These are phyloP conservation scores for Bombus huntii DNA, from an alignment of 1,140 invertebrate genomes.

Conservation along the genomic window DNA sequence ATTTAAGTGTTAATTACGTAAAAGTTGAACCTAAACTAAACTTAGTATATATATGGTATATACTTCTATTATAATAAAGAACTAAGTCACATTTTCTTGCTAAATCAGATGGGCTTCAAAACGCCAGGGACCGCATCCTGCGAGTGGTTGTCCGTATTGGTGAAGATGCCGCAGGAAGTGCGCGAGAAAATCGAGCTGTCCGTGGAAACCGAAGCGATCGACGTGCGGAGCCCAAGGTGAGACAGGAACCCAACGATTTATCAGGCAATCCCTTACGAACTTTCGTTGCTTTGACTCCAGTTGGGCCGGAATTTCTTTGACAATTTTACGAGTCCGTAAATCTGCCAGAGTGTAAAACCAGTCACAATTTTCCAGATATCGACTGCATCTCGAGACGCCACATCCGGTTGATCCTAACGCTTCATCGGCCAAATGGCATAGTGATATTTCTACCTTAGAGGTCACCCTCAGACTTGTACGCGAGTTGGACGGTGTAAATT, in stretches of 20 bases:
- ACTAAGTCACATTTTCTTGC: constrained; percentile 4
- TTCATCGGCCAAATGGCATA: constrained; percentile 91
- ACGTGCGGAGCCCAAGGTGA: constrained; percentile 84
- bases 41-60: neutral
- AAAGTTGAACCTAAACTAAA: neutral
- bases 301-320: constrained; percentile 37
- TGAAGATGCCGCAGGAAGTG: constrained; percentile 89
- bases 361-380: constrained; percentile 81
- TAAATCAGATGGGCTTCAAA: constrained; percentile 90
- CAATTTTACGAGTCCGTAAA: constrained; percentile 58
- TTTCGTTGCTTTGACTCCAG: constrained; percentile 33
- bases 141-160: constrained; percentile 90
- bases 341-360: constrained; percentile 37
- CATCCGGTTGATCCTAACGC: constrained; percentile 90
- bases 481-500: constrained; percentile 93
- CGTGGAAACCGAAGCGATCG: constrained; percentile 87
- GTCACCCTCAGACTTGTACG: constrained; percentile 88
- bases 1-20: too few species aligned
- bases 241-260: constrained; percentile 46
- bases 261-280: constrained; percentile 23
- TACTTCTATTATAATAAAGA: neutral
- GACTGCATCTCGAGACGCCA: constrained; percentile 89
- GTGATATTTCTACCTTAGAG: constrained; percentile 85
- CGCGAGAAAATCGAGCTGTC: constrained; percentile 87
- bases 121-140: constrained; percentile 92